Conservation (phyloP, 2,888 invertebrate genomes). For the Caenorhabditis auriculariae region DNA sequence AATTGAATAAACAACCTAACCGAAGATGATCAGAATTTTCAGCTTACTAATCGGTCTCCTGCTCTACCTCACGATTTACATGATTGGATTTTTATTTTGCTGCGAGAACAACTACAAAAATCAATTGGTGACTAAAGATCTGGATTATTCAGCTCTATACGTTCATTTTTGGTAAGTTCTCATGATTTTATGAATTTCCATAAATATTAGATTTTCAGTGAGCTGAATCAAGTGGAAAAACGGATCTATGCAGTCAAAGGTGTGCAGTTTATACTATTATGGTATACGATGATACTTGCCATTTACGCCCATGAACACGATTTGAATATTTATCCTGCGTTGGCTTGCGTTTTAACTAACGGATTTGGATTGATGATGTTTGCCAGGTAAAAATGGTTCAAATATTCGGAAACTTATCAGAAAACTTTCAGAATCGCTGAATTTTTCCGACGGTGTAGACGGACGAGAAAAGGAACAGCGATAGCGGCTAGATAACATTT, state of each 20-base stretch:
- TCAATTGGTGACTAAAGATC: slow-evolving; percentile 25
- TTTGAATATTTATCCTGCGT: slow-evolving; percentile 50
- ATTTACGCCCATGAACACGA: slow-evolving; percentile 46
- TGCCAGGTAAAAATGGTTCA: slow-evolving; percentile 20
- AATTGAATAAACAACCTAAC: too few relatives aligned
- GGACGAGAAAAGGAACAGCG: slow-evolving; percentile 32
- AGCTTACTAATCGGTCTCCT: slow-evolving; percentile 41
- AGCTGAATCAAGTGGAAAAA: slow-evolving; percentile 34
- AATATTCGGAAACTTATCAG: slow-evolving; percentile 8
- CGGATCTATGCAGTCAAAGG: slow-evolving; percentile 43
- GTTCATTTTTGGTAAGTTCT: slow-evolving; percentile 35
- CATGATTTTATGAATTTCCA: not conserved
- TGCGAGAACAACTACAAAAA: slow-evolving; percentile 42
- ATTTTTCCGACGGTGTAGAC: slow-evolving; percentile 45
- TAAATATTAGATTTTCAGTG: slow-evolving; percentile 22
- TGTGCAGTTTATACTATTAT: slow-evolving; percentile 43
- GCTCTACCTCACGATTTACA: slow-evolving; percentile 46
- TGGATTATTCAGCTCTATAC: slow-evolving; percentile 24
- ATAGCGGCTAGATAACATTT: slow-evolving; percentile 32
- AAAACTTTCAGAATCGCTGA: slow-evolving; percentile 36
- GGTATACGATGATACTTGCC: slow-evolving; percentile 47
- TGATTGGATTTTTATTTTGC: slow-evolving; percentile 47
- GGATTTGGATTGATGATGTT: slow-evolving; percentile 52
- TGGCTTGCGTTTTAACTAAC: slow-evolving; percentile 45
- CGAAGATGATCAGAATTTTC: slow-evolving; percentile 9